Evolutionary conservation across 2,888 invertebrate genomes (phyloP).

Genomic region (Chirona hameri): DNA sequence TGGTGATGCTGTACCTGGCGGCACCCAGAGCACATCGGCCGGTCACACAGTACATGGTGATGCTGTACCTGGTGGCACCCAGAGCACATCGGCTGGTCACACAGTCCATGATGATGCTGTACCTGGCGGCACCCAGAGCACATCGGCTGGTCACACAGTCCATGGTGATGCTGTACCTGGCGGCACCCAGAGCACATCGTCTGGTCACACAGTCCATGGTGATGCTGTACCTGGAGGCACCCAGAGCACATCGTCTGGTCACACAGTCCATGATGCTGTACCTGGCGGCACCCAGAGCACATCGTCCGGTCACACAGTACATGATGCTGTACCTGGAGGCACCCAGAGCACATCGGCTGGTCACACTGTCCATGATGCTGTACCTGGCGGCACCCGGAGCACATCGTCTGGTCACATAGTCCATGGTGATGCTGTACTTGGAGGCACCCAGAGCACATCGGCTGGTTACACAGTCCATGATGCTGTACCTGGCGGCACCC

Average conservation of each 20-base stretch:
- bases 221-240: constrained; percentile 58
- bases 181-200: constrained; percentile 33
- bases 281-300: constrained; percentile 48
- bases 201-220: too few species aligned
- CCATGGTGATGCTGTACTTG: constrained; percentile 64
- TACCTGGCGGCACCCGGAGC: constrained; percentile 54
- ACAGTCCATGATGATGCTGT: constrained; percentile 64
- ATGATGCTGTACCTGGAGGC: constrained; percentile 60
- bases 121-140: constrained; percentile 51
- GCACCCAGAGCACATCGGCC: background rate
- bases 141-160: too few species aligned
- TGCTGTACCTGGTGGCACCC: constrained; percentile 57
- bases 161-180: constrained; percentile 63
- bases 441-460: constrained; percentile 34
- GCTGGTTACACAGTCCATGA: constrained; percentile 58
- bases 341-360: background rate
- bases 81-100: background rate
- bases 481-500: constrained; percentile 57
- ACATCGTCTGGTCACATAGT: too few species aligned
- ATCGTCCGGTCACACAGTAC: constrained; percentile 45
- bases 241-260: background rate
- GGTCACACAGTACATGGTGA: too few species aligned
- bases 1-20: constrained; percentile 61
- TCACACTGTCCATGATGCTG: constrained; percentile 62
- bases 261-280: constrained; percentile 67